A percentile compares a stretch with the other conserved stretches of the same genome.
phyloP scores from a whole-genome alignment of 2,888 invertebrate species.

The Apocheima hispidaria region DNA sequence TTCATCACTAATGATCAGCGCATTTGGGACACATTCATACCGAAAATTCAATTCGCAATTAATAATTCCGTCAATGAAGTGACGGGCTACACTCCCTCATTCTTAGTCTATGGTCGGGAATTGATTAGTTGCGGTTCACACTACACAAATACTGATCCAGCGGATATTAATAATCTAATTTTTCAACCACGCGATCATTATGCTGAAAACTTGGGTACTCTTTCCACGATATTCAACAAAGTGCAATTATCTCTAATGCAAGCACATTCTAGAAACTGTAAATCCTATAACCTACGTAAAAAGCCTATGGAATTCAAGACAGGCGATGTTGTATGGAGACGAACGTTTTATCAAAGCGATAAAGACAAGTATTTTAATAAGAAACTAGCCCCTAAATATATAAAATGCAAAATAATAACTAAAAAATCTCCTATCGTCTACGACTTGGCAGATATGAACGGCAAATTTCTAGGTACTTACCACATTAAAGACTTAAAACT shows the following conservation, averaged over 20 bases:
- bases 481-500: slow-evolving; percentile 39
- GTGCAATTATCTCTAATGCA: slow-evolving; percentile 29
- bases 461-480: slow-evolving; percentile 35
- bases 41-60: slow-evolving; percentile 42
- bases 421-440: slow-evolving; percentile 43
- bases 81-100: slow-evolving; percentile 42
- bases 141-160: slow-evolving; percentile 29
- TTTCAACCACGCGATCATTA: slow-evolving; percentile 39
- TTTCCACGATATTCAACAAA: slow-evolving; percentile 29
- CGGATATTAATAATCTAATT: slow-evolving; percentile 26
- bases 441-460: slow-evolving; percentile 35
- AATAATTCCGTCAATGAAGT: slow-evolving; percentile 44
- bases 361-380: slow-evolving; percentile 41
- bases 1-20: slow-evolving; percentile 27
- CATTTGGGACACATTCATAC: slow-evolving; percentile 35
- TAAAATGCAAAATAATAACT: slow-evolving; percentile 30
- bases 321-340: slow-evolving; percentile 31
- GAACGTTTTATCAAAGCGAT: slow-evolving; percentile 39
- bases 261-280: slow-evolving; percentile 30
- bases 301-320: slow-evolving; percentile 40
- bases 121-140: slow-evolving; percentile 30
- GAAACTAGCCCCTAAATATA: slow-evolving; percentile 44
- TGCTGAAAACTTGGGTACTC: slow-evolving; percentile 27
- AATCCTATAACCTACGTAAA: slow-evolving; percentile 37
- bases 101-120: slow-evolving; percentile 38